Base-by-base conservation (phyloP, 2,888 invertebrate genomes). In the Ophonus ardosiacus region DNA sequence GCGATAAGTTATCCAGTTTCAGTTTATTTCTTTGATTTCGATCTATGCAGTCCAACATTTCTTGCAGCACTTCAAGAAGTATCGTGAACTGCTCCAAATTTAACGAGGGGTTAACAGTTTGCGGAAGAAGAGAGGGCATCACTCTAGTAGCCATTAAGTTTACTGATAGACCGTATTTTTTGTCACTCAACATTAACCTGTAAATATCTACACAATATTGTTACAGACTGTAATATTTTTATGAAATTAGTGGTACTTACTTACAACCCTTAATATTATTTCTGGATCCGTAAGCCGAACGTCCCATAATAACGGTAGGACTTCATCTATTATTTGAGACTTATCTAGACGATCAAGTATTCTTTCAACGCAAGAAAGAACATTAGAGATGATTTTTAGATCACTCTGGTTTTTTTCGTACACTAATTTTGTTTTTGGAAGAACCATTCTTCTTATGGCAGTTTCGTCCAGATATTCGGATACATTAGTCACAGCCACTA, bases 131-230 rank as follows among this genome's bases (percentile, higher is more conserved):
- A 13, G 97, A 94, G 7, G 98, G 99, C 94, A 99, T 96, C 89
- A 98, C 97, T 90, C 97, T 95, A 10, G 97, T 97, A 7, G 98
- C 98, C 95, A 99, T 97, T 88, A 98, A 93, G 90, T 96, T 97
- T 74, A 98, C 95, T 3, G 97, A 96, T 87, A 99, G 92, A 59
- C 97, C 98, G 91, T 97, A 98, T 90, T 96, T 97, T 91, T 96
- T 96, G 91, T 98, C 98, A 90, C 95, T 94, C 88, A 98, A 93
- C 95, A 98, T 96, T 89, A 96, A 93, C 89, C 96, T 95, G 93
- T 98, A 98, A 89, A 98, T 97, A 92, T 96, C 98, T 98, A 93
- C 31, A 38, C 13, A n/a, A 7, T 51, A 51, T 51, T 51, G 43
- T 31, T 68, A 31, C n/a, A 68, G 10, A 51, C 31, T 13, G 2